Evolutionary conservation across 2,113 vertebrate species (phyloP).

Genomic region (Athene cunicularia): DNA sequence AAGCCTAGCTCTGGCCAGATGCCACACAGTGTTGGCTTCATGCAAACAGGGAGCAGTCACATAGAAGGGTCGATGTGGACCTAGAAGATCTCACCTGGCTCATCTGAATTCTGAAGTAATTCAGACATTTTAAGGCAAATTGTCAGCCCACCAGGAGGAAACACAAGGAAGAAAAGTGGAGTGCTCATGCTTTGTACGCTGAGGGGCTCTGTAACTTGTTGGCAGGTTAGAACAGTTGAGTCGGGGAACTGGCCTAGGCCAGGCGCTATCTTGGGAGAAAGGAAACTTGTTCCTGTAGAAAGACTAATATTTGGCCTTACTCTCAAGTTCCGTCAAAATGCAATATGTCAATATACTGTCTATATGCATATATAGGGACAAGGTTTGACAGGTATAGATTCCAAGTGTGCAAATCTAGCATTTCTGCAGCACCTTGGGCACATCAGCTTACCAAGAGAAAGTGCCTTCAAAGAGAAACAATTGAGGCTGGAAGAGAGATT

Average conservation of each 20-base stretch:
- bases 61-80: background rate
- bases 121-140: background rate
- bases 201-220: background rate
- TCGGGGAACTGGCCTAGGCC: background rate
- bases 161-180: background rate
- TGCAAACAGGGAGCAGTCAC: background rate
- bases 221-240: too few species aligned
- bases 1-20: background rate
- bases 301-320: background rate
- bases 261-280: background rate
- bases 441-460: background rate
- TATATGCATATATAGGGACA: fast-evolving
- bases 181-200: background rate
- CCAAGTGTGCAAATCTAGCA: background rate
- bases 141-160: background rate
- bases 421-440: background rate
- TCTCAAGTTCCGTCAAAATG: background rate
- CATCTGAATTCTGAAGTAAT: background rate
- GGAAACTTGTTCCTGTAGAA: background rate
- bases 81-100: background rate
- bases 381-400: background rate
- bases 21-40: background rate
- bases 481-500: background rate
- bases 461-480: background rate
- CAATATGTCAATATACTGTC: background rate